A percentile compares a stretch with the other conserved stretches of the same genome.
Conservation (phyloP, 92 coral and sea anemone species). For the Palythoa grandiflora region DNA sequence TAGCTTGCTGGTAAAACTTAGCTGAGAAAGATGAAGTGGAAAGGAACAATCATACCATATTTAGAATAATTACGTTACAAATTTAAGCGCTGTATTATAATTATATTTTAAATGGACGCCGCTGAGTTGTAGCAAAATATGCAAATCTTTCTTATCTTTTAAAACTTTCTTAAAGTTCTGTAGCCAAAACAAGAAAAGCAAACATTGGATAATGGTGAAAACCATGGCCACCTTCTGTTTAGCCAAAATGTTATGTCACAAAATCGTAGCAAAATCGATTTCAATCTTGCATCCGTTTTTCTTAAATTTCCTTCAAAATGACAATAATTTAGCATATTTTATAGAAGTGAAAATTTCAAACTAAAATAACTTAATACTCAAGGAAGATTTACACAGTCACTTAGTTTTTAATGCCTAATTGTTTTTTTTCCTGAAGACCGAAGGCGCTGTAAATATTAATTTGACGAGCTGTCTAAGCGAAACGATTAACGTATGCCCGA, state of each 20-base stretch:
- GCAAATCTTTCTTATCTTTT: neutral
- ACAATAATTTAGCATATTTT: neutral
- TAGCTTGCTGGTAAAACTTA: too few species aligned
- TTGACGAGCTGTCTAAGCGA: neutral
- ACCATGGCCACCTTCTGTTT: neutral
- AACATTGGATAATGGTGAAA: neutral
- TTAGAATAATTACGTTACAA: too few species aligned
- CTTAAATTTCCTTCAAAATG: neutral
- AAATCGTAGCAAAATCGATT: neutral
- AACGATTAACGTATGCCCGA: neutral
- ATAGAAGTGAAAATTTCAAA: neutral
- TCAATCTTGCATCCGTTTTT: neutral
- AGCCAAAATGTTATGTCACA: neutral
- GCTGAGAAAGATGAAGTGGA: too few species aligned
- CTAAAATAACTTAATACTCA: neutral
- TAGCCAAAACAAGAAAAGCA: neutral
- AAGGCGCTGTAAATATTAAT: conserved; percentile 4
- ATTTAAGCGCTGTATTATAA: too few species aligned
- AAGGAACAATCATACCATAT: too few species aligned
- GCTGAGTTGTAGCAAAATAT: neutral
- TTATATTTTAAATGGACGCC: too few species aligned
- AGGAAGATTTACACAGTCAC: conserved; percentile 16
- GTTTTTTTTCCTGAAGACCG: neutral
- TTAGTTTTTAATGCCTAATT: neutral
- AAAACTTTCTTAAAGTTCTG: neutral